These are phyloP conservation scores for Ameiurus melas DNA, from an alignment of 2,113 vertebrate genomes.

Conservation along the genomic window DNA sequence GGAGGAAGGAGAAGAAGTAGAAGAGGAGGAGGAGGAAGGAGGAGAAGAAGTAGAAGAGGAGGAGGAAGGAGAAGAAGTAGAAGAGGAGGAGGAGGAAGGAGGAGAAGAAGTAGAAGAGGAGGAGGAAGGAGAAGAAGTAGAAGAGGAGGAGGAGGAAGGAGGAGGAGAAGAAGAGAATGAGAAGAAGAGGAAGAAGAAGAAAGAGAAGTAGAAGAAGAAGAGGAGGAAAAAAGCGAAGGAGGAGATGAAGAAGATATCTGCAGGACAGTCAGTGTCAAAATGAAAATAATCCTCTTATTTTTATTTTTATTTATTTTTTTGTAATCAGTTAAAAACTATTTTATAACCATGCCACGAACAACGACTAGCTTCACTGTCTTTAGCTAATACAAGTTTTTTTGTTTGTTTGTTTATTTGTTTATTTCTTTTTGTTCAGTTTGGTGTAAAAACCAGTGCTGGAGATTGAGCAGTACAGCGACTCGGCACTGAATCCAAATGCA, in stretches of 20 bases:
- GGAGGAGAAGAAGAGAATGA: too few species aligned
- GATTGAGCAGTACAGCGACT: constrained; percentile 86
- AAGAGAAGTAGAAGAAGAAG: too few species aligned
- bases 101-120: too few species aligned
- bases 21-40: too few species aligned
- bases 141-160: too few species aligned
- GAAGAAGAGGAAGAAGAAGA: too few species aligned
- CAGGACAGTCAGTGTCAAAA: constrained; percentile 70
- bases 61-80: too few species aligned
- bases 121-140: too few species aligned
- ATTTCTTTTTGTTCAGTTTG: constrained; percentile 60
- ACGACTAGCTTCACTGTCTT: constrained; percentile 82
- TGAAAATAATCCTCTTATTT: constrained; percentile 48
- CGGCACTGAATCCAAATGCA: constrained; percentile 85
- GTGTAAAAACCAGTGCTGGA: constrained; percentile 86
- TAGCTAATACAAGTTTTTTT: constrained; percentile 78
- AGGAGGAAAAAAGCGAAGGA: neutral
- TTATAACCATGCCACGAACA: constrained; percentile 98
- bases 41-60: too few species aligned
- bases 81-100: too few species aligned
- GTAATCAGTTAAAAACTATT: constrained; percentile 84
- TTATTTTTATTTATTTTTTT: constrained; percentile 49
- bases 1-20: too few species aligned
- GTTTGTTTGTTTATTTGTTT: constrained; percentile 52
- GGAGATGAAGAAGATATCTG: constrained; percentile 33